A percentile compares a stretch with the other conserved stretches of the same genome.
phyloP scores from a whole-genome alignment of 2,113 vertebrate genomes.

The Cavia porcellus region DNA sequence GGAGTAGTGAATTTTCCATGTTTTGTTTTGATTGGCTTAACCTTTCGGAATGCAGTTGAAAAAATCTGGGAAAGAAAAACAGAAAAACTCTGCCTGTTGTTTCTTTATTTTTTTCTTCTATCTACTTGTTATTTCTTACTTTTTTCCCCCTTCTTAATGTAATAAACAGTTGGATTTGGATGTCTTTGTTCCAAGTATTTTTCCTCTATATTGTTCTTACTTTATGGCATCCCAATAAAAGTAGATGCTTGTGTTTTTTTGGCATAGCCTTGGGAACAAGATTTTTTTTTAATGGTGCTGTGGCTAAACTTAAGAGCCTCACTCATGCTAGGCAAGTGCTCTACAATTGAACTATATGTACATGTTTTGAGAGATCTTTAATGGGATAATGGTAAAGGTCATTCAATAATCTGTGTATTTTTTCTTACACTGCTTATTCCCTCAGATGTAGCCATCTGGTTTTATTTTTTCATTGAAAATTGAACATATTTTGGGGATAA shows the following conservation, averaged over 20 bases:
- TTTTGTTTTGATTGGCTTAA: not conserved
- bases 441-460: not conserved
- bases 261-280: conserved; percentile 33
- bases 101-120: not conserved
- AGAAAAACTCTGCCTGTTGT: not conserved
- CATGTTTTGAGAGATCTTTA: conserved; percentile 22
- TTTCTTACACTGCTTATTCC: not conserved
- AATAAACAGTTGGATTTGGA: not conserved
- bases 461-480: not conserved
- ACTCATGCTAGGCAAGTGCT: not conserved
- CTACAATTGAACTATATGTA: not conserved
- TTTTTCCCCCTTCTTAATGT: not conserved
- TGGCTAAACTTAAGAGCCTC: not conserved
- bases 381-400: not conserved
- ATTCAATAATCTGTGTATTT: not conserved
- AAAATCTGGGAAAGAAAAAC: conserved; percentile 6
- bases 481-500: not conserved
- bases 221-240: not conserved
- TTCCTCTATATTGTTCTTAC: not conserved
- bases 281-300: not conserved
- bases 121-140: not conserved
- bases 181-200: not conserved
- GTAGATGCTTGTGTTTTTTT: conserved; percentile 9
- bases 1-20: not conserved
- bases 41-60: not conserved